A percentile compares a stretch with the other conserved stretches of the same genome.
Evolutionary conservation across 2,888 invertebrate species (phyloP).

Genomic region (Drosophila niveifrons): DNA sequence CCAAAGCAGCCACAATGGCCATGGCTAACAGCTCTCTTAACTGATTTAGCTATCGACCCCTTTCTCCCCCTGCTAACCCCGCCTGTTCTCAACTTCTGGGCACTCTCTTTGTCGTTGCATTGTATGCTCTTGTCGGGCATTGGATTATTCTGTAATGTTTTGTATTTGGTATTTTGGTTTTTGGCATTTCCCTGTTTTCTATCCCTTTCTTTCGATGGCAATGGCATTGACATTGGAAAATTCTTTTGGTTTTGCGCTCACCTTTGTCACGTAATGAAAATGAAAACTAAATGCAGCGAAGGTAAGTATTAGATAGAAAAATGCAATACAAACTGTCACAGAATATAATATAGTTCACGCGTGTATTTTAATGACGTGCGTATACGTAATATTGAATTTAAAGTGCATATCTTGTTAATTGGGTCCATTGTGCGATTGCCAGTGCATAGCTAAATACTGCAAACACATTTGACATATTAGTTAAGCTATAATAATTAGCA

Average conservation of each 20-base stretch:
- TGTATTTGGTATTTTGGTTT: slow-evolving; percentile 47
- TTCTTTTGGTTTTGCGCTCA: slow-evolving; percentile 15
- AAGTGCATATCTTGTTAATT: too few relatives aligned
- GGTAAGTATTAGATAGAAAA: neutral
- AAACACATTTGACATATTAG: too few relatives aligned
- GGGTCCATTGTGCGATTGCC: too few relatives aligned
- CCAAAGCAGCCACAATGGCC: slow-evolving; percentile 38
- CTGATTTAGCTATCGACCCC: slow-evolving; percentile 61
- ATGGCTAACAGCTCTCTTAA: slow-evolving; percentile 61
- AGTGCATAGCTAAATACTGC: too few relatives aligned
- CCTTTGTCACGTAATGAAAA: slow-evolving; percentile 34
- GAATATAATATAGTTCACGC: neutral
- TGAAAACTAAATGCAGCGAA: neutral
- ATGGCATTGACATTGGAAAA: slow-evolving; percentile 55
- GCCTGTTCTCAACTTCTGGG: slow-evolving; percentile 10
- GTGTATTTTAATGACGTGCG: neutral
- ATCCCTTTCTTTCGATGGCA: slow-evolving; percentile 11
- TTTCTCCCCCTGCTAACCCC: neutral
- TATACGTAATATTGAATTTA: neutral
- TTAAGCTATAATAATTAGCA: too few relatives aligned
- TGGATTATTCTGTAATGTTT: slow-evolving; percentile 70
- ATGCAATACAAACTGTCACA: neutral
- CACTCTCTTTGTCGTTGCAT: slow-evolving; percentile 9
- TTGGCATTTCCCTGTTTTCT: slow-evolving; percentile 16
- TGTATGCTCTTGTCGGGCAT: slow-evolving; percentile 47